Evolutionary conservation across 1,140 invertebrate genomes (phyloP), one percentile per base, ranked within the genome.

Genomic region (Drosophila tropicalis): DNA sequence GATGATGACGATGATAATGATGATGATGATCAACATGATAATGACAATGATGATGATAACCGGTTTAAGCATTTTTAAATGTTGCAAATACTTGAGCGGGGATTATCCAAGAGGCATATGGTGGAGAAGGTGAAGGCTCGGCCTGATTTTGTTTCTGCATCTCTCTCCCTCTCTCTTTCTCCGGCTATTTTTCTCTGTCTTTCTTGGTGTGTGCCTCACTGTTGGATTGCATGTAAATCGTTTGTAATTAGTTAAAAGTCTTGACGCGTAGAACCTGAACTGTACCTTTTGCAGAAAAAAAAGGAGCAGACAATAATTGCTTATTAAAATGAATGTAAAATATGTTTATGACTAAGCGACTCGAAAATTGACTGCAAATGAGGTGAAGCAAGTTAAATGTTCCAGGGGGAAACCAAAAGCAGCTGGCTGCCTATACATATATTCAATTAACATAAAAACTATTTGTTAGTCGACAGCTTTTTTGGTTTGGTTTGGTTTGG

Each of bases 231-330:
- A 89, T 89, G 84, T 89, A 89, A 89, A 89, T 89, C 80, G 84
- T 68, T 81, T 90, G 85, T 89, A 89, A 89, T 89, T 89, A 89
- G 84, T 89, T 89, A 82, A 89, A 78, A 81, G 81, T 84, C 84
- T 72, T 79, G 65, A 72, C 81, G 80, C 84, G 85, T 89, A 79
- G 55, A 66, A 34, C 36, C 44, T 51, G 44, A 51, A 51, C 44
- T 51, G 44, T 51, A 51, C 44, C 44, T 51, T 41, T 57, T 39
- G 36, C 36, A 13, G 58, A 58, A 66, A 36, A 3, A 29, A 29
- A 29, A 51, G 62, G 44, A 64, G 39, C 85, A 84, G 76, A 67
- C 84, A 87, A 89, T 89, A 87, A 87, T 87, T 87, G 83, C 84
- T 87, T 87, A 87, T 87, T 87, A 87, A 89, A 87, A 79, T 80